These are phyloP conservation scores for Cheiracanthium punctorium DNA, from an alignment of 2,888 invertebrate genomes.

Conservation along the genomic window DNA sequence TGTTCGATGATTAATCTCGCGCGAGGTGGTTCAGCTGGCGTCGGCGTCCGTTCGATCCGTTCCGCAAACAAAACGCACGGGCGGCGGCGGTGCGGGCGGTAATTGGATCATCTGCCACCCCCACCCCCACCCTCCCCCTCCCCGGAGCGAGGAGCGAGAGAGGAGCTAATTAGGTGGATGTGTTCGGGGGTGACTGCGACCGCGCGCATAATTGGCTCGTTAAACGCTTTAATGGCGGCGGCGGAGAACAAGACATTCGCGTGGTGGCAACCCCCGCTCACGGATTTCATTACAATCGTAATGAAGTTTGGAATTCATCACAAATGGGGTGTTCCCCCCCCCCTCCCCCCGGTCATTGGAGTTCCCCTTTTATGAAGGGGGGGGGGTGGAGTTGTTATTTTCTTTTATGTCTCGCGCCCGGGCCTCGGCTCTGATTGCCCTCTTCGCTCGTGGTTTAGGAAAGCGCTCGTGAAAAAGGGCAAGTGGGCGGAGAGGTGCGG, in stretches of 20 bases:
- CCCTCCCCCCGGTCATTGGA: too few species aligned
- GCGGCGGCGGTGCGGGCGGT: slow-evolving; percentile 8
- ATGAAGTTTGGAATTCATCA: slow-evolving; percentile 55
- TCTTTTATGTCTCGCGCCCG: too few species aligned
- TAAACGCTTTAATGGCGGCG: slow-evolving; percentile 67
- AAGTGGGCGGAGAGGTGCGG: too few species aligned
- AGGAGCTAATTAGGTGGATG: slow-evolving; percentile 67
- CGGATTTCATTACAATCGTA: slow-evolving; percentile 39
- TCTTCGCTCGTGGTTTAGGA: too few species aligned
- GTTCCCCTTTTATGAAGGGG: too few species aligned
- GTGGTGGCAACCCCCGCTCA: neutral
- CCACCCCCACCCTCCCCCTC: slow-evolving; percentile 50
- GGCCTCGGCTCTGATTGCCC: too few species aligned
- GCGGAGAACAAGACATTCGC: slow-evolving; percentile 58
- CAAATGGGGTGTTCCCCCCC: too few species aligned
- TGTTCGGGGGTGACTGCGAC: slow-evolving; percentile 22
- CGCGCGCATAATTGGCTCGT: slow-evolving; percentile 65
- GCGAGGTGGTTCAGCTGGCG: slow-evolving; percentile 39
- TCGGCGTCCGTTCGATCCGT: slow-evolving; percentile 39
- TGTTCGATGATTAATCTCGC: too few species aligned
- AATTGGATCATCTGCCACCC: slow-evolving; percentile 69
- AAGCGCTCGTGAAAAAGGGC: too few species aligned
- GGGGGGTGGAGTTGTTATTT: too few species aligned
- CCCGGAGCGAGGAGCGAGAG: too few species aligned
- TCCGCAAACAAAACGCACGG: slow-evolving; percentile 53